These are phyloP conservation scores for Lucilia sericata DNA, from an alignment of 1,140 invertebrate genomes.

Conservation along the genomic window DNA sequence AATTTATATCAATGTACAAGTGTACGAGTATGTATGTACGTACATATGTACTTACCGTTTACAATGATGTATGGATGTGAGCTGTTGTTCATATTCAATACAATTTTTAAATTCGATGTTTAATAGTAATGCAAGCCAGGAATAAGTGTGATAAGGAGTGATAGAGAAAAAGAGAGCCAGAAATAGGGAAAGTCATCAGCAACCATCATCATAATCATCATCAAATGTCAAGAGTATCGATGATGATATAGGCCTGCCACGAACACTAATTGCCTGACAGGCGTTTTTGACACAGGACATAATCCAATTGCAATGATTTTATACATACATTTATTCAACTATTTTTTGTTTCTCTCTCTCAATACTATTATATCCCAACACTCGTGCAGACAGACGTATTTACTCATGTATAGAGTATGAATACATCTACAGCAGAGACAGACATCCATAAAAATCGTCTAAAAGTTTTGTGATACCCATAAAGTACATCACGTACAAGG, in stretches of 20 bases:
- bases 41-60: neutral
- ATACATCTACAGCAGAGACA: neutral
- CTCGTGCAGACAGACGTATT: neutral
- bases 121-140: neutral
- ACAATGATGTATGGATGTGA: neutral
- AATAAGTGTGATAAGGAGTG: no score
- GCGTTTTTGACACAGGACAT: slow-evolving; percentile 12
- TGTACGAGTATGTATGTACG: neutral
- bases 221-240: slow-evolving; percentile 29
- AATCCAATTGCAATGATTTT: neutral
- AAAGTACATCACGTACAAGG: slow-evolving; percentile 36
- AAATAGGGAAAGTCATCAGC: slow-evolving; percentile 20
- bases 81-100: neutral
- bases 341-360: neutral
- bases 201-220: neutral
- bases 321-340: neutral
- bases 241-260: slow-evolving; percentile 34
- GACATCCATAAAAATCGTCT: slow-evolving; percentile 15
- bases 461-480: slow-evolving; percentile 34
- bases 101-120: neutral
- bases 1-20: neutral
- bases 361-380: neutral
- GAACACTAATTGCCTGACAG: slow-evolving; percentile 41
- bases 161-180: neutral
- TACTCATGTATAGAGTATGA: neutral